Percentiles rank a stretch among this genome's conserved stretches.
phyloP scores from a whole-genome alignment of 92 coral and sea anemone species.

The Palythoa caribaeorum region DNA sequence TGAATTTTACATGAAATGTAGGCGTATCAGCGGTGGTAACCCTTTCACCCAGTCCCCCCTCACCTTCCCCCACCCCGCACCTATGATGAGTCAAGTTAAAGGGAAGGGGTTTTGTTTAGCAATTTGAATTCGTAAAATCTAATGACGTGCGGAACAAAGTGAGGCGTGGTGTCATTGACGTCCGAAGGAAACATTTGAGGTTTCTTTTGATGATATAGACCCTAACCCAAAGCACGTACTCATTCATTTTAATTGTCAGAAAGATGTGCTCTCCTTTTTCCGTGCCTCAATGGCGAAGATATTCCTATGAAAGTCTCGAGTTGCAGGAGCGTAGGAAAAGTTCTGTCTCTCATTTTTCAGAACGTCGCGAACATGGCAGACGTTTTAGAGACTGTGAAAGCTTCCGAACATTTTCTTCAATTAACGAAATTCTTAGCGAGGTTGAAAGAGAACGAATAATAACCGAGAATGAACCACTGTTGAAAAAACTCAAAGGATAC shows the following conservation, averaged over 20 bases:
- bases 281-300: slow-evolving; percentile 74
- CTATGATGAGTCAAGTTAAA: no score
- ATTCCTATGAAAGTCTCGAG: slow-evolving; percentile 19
- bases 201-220: not conserved
- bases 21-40: no score
- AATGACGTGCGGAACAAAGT: not conserved
- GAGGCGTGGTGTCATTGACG: not conserved
- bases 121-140: not conserved
- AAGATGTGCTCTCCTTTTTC: slow-evolving; percentile 86
- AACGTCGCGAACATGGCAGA: slow-evolving; percentile 25
- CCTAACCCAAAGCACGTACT: not conserved
- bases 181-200: not conserved
- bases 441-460: slow-evolving; percentile 57
- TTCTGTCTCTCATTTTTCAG: slow-evolving; percentile 26
- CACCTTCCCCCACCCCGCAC: no score
- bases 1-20: no score
- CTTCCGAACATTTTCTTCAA: slow-evolving; percentile 77
- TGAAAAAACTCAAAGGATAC: slow-evolving; percentile 39
- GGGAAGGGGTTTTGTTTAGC: not conserved
- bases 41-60: no score
- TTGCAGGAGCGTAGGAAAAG: not conserved
- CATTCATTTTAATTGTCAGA: not conserved
- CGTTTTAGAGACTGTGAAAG: slow-evolving; percentile 74
- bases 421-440: slow-evolving; percentile 68
- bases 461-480: slow-evolving; percentile 54